phyloP scores from a whole-genome alignment of 2,888 invertebrate genomes.

The Dioctria linearis region DNA sequence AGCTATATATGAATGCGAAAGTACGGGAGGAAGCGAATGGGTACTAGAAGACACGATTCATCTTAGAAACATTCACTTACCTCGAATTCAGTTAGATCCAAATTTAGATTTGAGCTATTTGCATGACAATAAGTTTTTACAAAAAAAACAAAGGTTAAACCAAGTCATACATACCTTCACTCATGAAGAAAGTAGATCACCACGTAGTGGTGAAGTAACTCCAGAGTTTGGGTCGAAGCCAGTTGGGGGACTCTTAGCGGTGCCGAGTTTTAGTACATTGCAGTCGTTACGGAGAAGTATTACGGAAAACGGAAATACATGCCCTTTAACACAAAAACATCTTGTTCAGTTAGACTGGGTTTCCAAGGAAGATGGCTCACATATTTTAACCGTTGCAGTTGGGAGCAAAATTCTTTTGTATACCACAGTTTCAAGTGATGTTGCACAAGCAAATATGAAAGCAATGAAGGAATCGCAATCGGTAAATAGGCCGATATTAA shows the following conservation, averaged over 20 bases:
- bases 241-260: constrained; percentile 77
- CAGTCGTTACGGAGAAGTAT: constrained; percentile 90
- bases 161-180: constrained; percentile 87
- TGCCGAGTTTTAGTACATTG: constrained; percentile 91
- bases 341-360: constrained; percentile 99
- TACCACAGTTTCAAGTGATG: constrained; percentile 93
- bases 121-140: constrained; percentile 84
- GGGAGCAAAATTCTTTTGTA: constrained; percentile 94
- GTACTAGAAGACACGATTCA: constrained; percentile 96
- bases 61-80: constrained; percentile 91
- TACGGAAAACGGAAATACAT: constrained; percentile 92
- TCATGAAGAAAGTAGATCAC: constrained; percentile 80
- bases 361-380: constrained; percentile 98
- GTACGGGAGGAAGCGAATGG: constrained; percentile 96
- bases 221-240: constrained; percentile 67
- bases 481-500: constrained; percentile 85
- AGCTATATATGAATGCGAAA: constrained; percentile 99
- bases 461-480: constrained; percentile 90
- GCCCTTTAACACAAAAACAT: constrained; percentile 91
- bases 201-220: constrained; percentile 72
- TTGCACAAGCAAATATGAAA: constrained; percentile 95
- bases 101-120: constrained; percentile 88
- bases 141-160: constrained; percentile 86
- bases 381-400: constrained; percentile 96
- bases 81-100: constrained; percentile 84